Evolutionary conservation across 2,888 invertebrate genomes (phyloP).

Genomic region (Dione vanillae): DNA sequence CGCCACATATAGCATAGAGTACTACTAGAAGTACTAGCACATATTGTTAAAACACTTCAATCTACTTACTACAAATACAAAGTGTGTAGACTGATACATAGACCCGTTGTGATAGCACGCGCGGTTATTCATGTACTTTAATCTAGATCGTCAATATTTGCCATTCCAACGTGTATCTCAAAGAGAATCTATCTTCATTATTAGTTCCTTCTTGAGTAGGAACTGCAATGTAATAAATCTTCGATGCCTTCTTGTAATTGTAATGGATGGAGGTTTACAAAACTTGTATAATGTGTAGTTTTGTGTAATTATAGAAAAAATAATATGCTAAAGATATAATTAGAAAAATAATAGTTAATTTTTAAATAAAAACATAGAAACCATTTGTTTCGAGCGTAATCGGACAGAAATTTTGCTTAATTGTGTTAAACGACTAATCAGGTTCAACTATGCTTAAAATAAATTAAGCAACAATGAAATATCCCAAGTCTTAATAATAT

Average conservation of each 20-base stretch:
- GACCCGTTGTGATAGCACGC: background rate
- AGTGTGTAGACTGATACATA: background rate
- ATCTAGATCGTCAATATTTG: slow-evolving; percentile 9
- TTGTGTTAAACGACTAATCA: too few relatives aligned
- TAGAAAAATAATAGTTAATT: too few relatives aligned
- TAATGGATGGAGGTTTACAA: background rate
- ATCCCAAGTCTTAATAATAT: too few relatives aligned
- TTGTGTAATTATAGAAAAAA: background rate
- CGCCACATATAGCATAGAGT: too few relatives aligned
- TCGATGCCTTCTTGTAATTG: background rate
- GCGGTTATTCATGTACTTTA: background rate
- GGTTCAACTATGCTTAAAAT: too few relatives aligned
- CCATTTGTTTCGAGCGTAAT: too few relatives aligned
- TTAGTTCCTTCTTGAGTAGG: slow-evolving; percentile 11
- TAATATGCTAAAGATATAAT: too few relatives aligned
- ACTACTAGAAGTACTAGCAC: too few relatives aligned
- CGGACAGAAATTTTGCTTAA: too few relatives aligned
- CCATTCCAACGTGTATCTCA: slow-evolving; percentile 5
- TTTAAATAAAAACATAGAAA: too few relatives aligned
- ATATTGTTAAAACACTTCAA: background rate
- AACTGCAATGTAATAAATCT: slow-evolving; percentile 20
- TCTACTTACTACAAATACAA: background rate
- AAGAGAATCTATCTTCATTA: slow-evolving; percentile 23
- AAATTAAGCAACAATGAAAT: too few relatives aligned
- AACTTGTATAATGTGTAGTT: background rate